Conservation (phyloP, 2,888 invertebrate species). For the Macrostomum cliftonense region DNA sequence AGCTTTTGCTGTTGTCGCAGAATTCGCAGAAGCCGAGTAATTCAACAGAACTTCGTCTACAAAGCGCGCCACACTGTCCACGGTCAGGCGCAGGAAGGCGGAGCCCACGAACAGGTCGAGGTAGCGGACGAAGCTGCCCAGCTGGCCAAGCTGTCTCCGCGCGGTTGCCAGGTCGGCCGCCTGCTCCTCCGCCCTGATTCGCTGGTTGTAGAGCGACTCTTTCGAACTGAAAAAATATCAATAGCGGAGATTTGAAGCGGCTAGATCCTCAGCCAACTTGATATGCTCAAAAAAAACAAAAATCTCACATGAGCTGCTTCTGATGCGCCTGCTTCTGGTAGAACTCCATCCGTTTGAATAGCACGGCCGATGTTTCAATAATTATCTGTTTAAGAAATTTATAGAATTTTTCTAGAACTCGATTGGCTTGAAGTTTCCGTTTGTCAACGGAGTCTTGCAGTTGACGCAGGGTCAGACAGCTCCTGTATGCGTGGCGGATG, state of each 20-base stretch:
- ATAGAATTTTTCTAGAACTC: conserved; percentile 28
- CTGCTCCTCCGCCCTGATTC: conserved; percentile 21
- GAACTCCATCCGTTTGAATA: conserved; percentile 24
- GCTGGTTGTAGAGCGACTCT: conserved; percentile 30
- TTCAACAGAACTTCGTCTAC: conserved; percentile 20
- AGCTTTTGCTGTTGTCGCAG: no score
- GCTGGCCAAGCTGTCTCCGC: conserved; percentile 15
- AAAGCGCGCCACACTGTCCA: conserved; percentile 23
- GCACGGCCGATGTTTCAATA: conserved; percentile 25
- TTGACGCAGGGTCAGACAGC: conserved; percentile 23
- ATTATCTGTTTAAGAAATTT: conserved; percentile 22
- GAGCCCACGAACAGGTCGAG: conserved; percentile 31
- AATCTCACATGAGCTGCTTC: conserved; percentile 28
- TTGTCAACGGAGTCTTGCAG: conserved; percentile 29
- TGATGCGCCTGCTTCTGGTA: conserved; percentile 31
- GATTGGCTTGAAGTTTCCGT: conserved; percentile 27
- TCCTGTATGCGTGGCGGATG: conserved; percentile 20
- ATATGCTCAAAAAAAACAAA: no score
- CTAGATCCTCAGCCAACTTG: no score
- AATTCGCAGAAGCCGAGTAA: conserved; percentile 12
- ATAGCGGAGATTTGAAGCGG: no score
- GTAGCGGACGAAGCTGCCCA: conserved; percentile 31
- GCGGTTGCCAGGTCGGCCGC: no score
- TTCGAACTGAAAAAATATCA: conserved; percentile 20
- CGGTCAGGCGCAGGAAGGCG: conserved; percentile 26